phyloP scores from a whole-genome alignment of 1,140 invertebrate species.

The Bombus ignitus region DNA sequence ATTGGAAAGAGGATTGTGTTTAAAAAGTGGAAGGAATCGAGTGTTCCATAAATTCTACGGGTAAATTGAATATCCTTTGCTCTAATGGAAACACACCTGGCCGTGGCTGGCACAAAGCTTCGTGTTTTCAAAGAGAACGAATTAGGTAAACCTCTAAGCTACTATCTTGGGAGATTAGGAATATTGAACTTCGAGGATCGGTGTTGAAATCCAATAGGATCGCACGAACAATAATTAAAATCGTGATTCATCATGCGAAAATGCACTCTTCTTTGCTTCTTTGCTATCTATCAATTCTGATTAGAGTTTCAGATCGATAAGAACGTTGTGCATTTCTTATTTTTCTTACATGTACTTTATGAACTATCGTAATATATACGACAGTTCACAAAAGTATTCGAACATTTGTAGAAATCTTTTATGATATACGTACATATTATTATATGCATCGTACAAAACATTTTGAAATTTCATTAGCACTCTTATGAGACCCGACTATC shows the following conservation, averaged over 20 bases:
- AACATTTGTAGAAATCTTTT: no score
- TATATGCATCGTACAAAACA: no score
- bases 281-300: neutral
- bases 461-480: no score
- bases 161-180: neutral
- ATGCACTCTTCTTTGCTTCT: neutral
- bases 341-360: neutral
- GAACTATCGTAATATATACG: no score
- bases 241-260: neutral
- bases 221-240: neutral
- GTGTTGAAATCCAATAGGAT: neutral
- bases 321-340: neutral
- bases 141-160: neutral
- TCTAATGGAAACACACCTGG: neutral
- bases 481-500: no score
- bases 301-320: neutral
- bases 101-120: neutral
- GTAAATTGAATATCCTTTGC: neutral
- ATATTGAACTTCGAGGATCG: neutral
- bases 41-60: neutral
- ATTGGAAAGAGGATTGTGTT: neutral
- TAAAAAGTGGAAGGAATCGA: neutral
- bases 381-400: no score
- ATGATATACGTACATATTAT: no score
- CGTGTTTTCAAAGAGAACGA: neutral